Conservation (phyloP, 2,888 invertebrate genomes). For the Zygothrica quintamaculata region DNA sequence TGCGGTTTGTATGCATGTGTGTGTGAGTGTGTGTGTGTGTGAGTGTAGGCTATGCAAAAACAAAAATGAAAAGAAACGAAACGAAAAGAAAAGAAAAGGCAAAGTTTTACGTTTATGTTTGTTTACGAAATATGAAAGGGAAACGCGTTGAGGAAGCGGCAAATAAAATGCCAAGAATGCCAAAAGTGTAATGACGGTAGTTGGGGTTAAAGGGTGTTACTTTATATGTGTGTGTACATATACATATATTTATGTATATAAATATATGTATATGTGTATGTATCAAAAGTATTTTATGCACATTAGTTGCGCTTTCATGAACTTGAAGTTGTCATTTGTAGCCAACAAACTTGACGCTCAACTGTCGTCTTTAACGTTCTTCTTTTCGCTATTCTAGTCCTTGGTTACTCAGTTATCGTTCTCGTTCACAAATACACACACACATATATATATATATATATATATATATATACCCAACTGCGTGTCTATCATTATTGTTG, state of each 20-base stretch:
- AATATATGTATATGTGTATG: constrained; percentile 26
- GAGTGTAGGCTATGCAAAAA: constrained; percentile 27
- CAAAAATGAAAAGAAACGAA: too few relatives aligned
- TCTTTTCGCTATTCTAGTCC: background rate
- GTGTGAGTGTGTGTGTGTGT: background rate
- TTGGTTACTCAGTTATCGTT: too few relatives aligned
- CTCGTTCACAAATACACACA: background rate
- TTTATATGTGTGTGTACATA: constrained; percentile 15
- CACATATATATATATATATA: background rate
- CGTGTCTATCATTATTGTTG: background rate
- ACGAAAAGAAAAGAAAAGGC: too few relatives aligned
- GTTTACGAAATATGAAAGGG: constrained; percentile 74
- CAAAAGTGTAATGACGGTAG: constrained; percentile 1
- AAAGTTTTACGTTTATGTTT: constrained; percentile 68
- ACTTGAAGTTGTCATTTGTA: constrained; percentile 77
- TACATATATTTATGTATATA: constrained; percentile 17
- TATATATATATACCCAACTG: too few relatives aligned
- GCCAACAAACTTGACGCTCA: constrained; percentile 66
- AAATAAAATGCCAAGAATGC: constrained; percentile 64
- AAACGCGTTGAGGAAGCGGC: constrained; percentile 53
- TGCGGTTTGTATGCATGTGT: background rate
- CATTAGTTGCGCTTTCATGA: constrained; percentile 80
- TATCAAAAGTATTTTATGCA: constrained; percentile 77
- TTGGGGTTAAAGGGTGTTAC: background rate
- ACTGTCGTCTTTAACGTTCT: constrained; percentile 33